These are phyloP conservation scores for Mastacembelus armatus DNA, from an alignment of 2,797 vertebrate genomes.

Conservation along the genomic window DNA sequence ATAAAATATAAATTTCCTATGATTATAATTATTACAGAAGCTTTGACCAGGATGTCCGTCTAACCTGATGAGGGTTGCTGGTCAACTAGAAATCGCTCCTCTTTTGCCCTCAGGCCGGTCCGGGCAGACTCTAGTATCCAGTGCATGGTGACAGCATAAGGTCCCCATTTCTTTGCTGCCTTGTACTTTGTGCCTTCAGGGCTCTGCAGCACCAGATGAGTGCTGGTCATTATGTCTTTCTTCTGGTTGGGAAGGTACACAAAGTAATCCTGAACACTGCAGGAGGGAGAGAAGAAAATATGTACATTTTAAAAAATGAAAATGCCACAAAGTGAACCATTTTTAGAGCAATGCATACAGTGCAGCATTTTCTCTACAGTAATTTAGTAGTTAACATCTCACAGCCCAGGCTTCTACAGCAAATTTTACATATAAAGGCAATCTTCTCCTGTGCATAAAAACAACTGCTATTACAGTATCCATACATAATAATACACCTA, in stretches of 20 bases:
- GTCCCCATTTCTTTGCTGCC: slow-evolving; percentile 94
- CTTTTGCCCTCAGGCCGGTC: slow-evolving; percentile 86
- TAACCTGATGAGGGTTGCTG: slow-evolving; percentile 84
- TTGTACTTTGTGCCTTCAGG: slow-evolving; percentile 94
- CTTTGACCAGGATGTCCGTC: background rate
- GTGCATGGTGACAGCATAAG: slow-evolving; percentile 90
- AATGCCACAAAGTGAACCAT: background rate
- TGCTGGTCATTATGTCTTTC: slow-evolving; percentile 95
- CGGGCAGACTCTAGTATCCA: slow-evolving; percentile 94
- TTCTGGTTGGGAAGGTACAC: slow-evolving; percentile 91
- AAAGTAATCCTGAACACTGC: slow-evolving; percentile 97
- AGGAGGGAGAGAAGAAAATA: slow-evolving; percentile 9
- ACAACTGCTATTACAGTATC: background rate
- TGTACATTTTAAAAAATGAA: background rate
- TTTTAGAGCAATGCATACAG: background rate
- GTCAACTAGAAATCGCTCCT: slow-evolving; percentile 89
- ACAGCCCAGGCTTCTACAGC: background rate
- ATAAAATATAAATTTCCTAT: too few species aligned
- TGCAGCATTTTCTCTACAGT: background rate
- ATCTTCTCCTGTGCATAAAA: background rate
- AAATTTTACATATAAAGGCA: background rate
- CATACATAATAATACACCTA: background rate
- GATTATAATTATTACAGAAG: too few species aligned
- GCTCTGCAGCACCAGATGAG: slow-evolving; percentile 91
- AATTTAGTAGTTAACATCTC: background rate